These are phyloP conservation scores for Meriones psammophilus DNA, from an alignment of 2,797 vertebrate species.

Conservation along the genomic window DNA sequence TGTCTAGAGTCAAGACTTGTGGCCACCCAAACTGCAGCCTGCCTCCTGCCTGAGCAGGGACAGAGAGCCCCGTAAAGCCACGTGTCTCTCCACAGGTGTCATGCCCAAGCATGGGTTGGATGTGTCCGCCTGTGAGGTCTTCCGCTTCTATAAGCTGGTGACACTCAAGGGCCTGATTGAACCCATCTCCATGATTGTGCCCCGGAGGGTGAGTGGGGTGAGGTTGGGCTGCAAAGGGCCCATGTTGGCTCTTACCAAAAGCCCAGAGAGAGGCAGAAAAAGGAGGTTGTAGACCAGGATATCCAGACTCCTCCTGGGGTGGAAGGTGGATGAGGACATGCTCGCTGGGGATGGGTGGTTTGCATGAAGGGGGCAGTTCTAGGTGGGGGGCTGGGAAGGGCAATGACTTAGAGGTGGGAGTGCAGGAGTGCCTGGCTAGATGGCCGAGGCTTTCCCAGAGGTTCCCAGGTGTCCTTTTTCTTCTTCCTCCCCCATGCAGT, in stretches of 20 bases:
- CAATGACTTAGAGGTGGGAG: neutral
- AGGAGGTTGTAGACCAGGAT: neutral
- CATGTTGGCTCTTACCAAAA: neutral
- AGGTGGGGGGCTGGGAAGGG: neutral
- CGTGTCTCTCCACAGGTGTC: conserved; percentile 90
- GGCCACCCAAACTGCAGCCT: neutral
- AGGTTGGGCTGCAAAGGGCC: neutral
- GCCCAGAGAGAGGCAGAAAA: neutral
- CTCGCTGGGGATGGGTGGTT: neutral
- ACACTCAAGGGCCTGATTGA: conserved; percentile 98
- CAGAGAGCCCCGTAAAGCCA: neutral
- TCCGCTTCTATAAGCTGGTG: conserved; percentile 98
- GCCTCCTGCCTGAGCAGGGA: neutral
- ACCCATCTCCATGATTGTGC: conserved; percentile 99
- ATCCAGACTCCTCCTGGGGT: neutral
- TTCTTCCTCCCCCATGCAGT: conserved; percentile 89
- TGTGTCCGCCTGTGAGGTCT: conserved; percentile 96
- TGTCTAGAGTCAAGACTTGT: neutral
- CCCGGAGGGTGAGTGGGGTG: conserved; percentile 93
- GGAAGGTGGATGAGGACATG: neutral
- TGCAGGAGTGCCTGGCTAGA: neutral
- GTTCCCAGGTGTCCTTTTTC: neutral
- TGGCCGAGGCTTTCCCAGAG: neutral
- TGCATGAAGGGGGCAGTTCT: neutral
- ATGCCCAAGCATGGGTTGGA: conserved; percentile 99